phyloP scores from a whole-genome alignment of 2,888 invertebrate species.

The Athripsodes cinereus region DNA sequence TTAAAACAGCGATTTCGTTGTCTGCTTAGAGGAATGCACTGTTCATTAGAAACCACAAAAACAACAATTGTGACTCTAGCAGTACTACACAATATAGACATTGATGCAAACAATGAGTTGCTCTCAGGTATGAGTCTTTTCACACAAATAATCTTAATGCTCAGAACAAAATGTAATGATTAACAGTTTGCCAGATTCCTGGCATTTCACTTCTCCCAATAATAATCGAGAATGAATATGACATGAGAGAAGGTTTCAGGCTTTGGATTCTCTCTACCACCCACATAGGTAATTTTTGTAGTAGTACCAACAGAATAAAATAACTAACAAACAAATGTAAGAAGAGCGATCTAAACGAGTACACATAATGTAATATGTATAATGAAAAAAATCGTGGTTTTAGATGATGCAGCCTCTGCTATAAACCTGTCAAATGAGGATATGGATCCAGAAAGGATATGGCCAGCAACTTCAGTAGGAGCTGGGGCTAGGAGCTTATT shows the following conservation, averaged over 20 bases:
- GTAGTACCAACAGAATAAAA: too few species aligned
- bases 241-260: too few species aligned
- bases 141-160: not conserved
- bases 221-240: too few species aligned
- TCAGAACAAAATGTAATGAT: too few species aligned
- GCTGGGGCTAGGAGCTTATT: not conserved
- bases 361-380: too few species aligned
- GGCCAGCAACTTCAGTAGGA: not conserved
- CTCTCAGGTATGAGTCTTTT: slow-evolving; percentile 1
- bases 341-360: too few species aligned
- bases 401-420: not conserved
- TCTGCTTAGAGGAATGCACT: slow-evolving; percentile 18
- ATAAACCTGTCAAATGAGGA: not conserved
- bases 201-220: not conserved
- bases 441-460: not conserved
- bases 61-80: slow-evolving; percentile 17
- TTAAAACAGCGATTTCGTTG: slow-evolving; percentile 26
- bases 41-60: slow-evolving; percentile 9
- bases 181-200: not conserved
- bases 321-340: too few species aligned
- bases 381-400: not conserved
- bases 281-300: too few species aligned
- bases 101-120: slow-evolving; percentile 5
- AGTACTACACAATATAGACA: slow-evolving; percentile 21
- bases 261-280: too few species aligned